Evolutionary conservation across 1,140 invertebrate genomes (phyloP).

Genomic region (Lasioglossum baleicum): DNA sequence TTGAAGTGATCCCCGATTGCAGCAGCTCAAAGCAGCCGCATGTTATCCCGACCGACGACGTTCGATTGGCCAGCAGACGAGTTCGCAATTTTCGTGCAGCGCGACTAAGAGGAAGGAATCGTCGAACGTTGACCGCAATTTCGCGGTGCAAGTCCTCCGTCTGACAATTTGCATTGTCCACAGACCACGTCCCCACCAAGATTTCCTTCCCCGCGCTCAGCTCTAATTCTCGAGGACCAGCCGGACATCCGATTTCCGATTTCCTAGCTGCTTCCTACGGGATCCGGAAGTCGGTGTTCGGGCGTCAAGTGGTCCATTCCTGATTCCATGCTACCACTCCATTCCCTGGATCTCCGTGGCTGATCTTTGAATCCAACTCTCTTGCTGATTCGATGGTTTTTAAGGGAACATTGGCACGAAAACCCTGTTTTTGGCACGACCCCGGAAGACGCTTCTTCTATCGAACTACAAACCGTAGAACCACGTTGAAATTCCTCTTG

Average conservation of each 20-base stretch:
- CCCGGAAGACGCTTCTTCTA: too few species aligned
- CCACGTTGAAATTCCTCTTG: too few species aligned
- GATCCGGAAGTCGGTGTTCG: slow-evolving; percentile 22
- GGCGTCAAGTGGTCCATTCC: slow-evolving; percentile 29
- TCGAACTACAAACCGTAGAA: too few species aligned
- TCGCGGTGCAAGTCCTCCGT: slow-evolving; percentile 43
- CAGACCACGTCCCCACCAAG: slow-evolving; percentile 40
- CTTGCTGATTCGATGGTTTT: slow-evolving; percentile 22
- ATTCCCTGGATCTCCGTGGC: slow-evolving; percentile 12
- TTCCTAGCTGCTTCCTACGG: slow-evolving; percentile 9
- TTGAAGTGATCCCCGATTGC: neutral
- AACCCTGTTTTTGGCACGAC: too few species aligned
- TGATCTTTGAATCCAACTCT: neutral
- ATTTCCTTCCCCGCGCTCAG: slow-evolving; percentile 29
- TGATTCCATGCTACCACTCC: neutral
- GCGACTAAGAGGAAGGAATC: slow-evolving; percentile 35
- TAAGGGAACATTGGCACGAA: too few species aligned
- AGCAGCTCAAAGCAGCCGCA: slow-evolving; percentile 33
- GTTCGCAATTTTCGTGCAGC: slow-evolving; percentile 54
- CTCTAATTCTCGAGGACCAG: slow-evolving; percentile 56
- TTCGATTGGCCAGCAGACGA: slow-evolving; percentile 26
- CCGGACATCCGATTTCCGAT: slow-evolving; percentile 43
- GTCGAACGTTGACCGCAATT: slow-evolving; percentile 54
- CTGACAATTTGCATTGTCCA: slow-evolving; percentile 59
- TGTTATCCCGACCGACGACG: neutral